A percentile compares a stretch with the other conserved stretches of the same genome.
These are phyloP conservation scores for Neoascia interrupta DNA, from an alignment of 2,888 invertebrate species.

Conservation along the genomic window DNA sequence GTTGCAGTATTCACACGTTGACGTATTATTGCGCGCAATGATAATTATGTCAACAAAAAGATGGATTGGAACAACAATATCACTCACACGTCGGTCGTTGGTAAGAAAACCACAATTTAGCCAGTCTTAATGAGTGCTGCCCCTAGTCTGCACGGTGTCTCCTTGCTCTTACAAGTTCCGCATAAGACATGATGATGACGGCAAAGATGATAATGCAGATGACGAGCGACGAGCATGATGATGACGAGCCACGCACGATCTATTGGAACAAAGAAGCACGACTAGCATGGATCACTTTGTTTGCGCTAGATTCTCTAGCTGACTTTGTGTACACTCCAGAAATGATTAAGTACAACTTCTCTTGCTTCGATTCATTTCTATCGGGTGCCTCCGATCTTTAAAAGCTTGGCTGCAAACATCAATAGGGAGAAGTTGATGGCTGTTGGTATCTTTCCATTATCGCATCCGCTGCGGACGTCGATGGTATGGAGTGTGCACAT, in stretches of 20 bases:
- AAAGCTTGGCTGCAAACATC: no score
- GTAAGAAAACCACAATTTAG: neutral
- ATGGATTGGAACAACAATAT: conserved; percentile 38
- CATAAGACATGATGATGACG: conserved; percentile 26
- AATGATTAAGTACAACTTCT: conserved; percentile 39
- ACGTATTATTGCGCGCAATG: conserved; percentile 44
- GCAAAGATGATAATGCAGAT: conserved; percentile 48
- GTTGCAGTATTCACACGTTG: conserved; percentile 63
- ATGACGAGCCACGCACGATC: conserved; percentile 66
- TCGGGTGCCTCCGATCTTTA: conserved; percentile 44
- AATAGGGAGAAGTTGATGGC: conserved; percentile 4
- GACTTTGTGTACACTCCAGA: conserved; percentile 45
- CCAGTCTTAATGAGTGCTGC: neutral
- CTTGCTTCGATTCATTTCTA: conserved; percentile 39
- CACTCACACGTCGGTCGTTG: conserved; percentile 19
- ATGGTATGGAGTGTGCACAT: conserved; percentile 23
- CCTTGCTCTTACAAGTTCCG: neutral
- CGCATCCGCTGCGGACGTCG: conserved; percentile 55
- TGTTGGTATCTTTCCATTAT: conserved; percentile 63
- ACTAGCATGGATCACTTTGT: conserved; percentile 66
- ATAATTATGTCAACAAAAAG: conserved; percentile 56
- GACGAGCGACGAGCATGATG: conserved; percentile 59
- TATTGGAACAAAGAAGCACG: conserved; percentile 62
- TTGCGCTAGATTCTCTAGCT: conserved; percentile 55
- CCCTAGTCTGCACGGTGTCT: conserved; percentile 37